Percentiles rank a stretch among this genome's conserved stretches.
Evolutionary conservation across 2,113 vertebrate genomes (phyloP).

Genomic region (Octodon degus): DNA sequence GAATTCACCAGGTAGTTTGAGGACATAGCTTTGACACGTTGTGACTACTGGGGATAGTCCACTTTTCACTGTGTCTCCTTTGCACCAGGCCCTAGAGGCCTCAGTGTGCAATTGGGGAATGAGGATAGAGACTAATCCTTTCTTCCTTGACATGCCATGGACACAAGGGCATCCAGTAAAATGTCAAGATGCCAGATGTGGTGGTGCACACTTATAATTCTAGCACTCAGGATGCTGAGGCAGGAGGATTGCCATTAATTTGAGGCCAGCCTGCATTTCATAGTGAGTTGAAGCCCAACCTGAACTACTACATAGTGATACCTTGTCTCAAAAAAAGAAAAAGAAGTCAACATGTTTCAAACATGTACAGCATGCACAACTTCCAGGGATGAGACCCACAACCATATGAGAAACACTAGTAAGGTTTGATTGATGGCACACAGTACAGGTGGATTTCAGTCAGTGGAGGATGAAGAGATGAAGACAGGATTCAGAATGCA

Average conservation of each 20-base stretch:
- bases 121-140: background rate
- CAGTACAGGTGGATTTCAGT: background rate
- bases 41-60: background rate
- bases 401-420: background rate
- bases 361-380: background rate
- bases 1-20: background rate
- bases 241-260: background rate
- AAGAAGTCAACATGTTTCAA: background rate
- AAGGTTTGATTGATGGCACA: background rate
- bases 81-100: background rate
- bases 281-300: background rate
- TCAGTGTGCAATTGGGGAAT: background rate
- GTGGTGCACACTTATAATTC: background rate
- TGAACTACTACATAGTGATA: background rate
- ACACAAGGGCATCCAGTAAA: background rate
- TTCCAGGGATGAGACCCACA: background rate
- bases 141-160: background rate
- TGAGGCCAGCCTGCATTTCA: background rate
- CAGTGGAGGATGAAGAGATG: background rate
- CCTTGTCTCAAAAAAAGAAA: background rate
- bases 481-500: background rate
- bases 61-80: background rate
- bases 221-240: background rate
- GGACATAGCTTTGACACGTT: background rate
- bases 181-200: background rate